Conservation (phyloP, 1,140 invertebrate genomes). For the Nomia melanderi region DNA sequence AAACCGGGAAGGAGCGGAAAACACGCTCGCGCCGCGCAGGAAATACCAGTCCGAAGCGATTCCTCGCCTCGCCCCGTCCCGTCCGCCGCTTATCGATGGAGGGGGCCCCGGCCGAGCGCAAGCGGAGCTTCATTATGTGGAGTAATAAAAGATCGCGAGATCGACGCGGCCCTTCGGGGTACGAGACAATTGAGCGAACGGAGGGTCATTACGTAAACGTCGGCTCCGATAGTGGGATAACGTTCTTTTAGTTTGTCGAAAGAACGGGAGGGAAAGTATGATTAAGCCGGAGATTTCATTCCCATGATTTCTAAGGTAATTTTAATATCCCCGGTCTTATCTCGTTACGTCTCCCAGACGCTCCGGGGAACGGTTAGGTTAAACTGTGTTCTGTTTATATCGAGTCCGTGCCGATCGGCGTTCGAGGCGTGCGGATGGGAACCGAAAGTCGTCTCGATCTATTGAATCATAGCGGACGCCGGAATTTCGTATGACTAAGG, state of each 20-base stretch:
- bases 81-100: conserved; percentile 25
- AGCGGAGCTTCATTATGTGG: conserved; percentile 11
- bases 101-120: neutral
- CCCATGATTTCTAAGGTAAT: neutral
- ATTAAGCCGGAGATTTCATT: conserved; percentile 18
- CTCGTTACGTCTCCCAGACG: neutral
- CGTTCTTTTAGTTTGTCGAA: neutral
- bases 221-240: neutral
- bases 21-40: neutral
- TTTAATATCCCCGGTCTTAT: neutral
- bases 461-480: too few species aligned
- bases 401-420: too few species aligned
- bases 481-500: too few species aligned
- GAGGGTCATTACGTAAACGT: conserved; percentile 20
- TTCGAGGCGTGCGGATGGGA: too few species aligned
- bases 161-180: neutral
- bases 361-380: too few species aligned
- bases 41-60: conserved; percentile 5
- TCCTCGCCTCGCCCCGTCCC: neutral
- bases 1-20: neutral
- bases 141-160: conserved; percentile 26
- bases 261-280: neutral
- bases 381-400: too few species aligned
- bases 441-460: too few species aligned
- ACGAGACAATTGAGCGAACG: neutral